These are phyloP conservation scores for Acanthoscelides obtectus DNA, from an alignment of 2,888 invertebrate genomes.

Conservation along the genomic window DNA sequence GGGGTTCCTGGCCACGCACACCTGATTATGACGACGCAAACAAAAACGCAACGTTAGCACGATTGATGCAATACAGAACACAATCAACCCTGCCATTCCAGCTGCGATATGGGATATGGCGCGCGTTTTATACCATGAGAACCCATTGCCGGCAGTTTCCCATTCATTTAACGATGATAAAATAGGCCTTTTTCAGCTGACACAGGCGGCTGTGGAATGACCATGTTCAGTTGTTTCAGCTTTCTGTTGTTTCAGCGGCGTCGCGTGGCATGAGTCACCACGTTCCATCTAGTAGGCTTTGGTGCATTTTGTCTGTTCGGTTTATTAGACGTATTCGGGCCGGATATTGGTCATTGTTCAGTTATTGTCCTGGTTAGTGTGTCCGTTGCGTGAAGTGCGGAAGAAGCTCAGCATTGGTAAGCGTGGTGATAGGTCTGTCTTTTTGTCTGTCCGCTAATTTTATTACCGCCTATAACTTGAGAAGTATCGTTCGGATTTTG, in stretches of 20 bases:
- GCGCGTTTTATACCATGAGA: neutral
- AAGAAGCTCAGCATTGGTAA: neutral
- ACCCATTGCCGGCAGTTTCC: neutral
- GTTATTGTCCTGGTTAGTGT: neutral
- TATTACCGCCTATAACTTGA: too few relatives aligned
- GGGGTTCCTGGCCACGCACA: neutral
- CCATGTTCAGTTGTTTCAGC: neutral
- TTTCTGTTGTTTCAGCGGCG: neutral
- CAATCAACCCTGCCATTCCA: slow-evolving; percentile 2
- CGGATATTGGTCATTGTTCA: neutral
- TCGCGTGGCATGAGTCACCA: neutral
- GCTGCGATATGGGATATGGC: neutral
- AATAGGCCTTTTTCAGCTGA: neutral
- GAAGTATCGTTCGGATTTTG: too few relatives aligned
- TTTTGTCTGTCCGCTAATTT: too few relatives aligned
- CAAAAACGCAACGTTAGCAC: slow-evolving; percentile 2
- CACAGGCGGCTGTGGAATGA: neutral
- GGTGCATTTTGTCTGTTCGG: neutral
- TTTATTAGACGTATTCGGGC: neutral
- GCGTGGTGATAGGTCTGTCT: too few relatives aligned
- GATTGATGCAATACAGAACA: neutral
- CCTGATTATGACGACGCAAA: slow-evolving; percentile 6
- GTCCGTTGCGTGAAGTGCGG: neutral
- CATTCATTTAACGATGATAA: neutral
- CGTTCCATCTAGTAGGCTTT: neutral